Evolutionary conservation across 2,113 vertebrate species (phyloP), one percentile per base, ranked within the genome.

Genomic region (Mungos mungo): DNA sequence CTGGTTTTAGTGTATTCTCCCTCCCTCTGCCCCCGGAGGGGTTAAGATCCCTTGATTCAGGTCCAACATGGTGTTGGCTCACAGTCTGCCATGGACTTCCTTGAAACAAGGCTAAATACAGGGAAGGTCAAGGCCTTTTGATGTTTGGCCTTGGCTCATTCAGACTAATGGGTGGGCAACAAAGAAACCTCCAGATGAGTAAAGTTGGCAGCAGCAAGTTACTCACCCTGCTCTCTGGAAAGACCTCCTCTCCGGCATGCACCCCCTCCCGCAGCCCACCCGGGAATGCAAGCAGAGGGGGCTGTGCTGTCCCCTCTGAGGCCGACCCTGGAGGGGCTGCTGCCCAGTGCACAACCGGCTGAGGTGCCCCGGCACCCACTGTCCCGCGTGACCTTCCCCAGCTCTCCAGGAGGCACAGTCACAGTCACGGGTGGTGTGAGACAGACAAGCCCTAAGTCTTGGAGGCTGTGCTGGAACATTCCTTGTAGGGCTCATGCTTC

Each of bases 211-310:
- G 14, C 27, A 27, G 71, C 7, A 0, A n/a, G 63, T 9, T 54
- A n/a, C 2, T 3, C 13, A 8, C 0, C 25, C 18, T 45, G 18
- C 8, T n/a, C 38, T 54, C 31, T 0, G 18, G 27, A 57, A 33
- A 29, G 60, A 11, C 14, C 25, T 18, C 29, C 35, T n/a, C 66
- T 50, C 47, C 38, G 2, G 5, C 54, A 35, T 52, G 52, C 6
- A 1, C 11, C 7, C 50, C 50, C 12, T 2, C 57, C 57, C 57
- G 2, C 0, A 35, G 29, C 16, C 57, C 50, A 12, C 21, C 5
- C 0, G 2, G 41, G 65, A 41, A 27, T 29, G 27, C 25, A 66
- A 38, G 84, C 52, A 11, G 52, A 27, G 29, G n/a, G 10, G 27
- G 45, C 41, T 12, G 3, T 29, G 5, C 52, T 21, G 1, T 13